Percentiles rank a stretch among this genome's conserved stretches.
Conservation (phyloP, 2,113 vertebrate species). For the Halcyon senegalensis region DNA sequence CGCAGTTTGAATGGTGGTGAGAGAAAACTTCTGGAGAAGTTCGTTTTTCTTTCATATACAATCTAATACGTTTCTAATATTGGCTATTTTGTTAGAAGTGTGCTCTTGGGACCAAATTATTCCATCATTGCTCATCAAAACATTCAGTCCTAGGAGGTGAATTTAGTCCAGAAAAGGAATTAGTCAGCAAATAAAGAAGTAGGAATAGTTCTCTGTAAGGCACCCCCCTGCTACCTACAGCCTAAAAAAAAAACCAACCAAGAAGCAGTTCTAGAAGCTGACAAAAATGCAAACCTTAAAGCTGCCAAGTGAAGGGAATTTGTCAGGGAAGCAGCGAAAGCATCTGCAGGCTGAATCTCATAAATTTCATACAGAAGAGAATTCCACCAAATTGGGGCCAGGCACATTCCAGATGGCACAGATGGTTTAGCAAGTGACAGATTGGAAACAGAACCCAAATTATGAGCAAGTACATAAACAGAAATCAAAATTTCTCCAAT, state of each 20-base stretch:
- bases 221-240: not conserved
- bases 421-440: slow-evolving; percentile 72
- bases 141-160: not conserved
- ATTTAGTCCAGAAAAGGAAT: not conserved
- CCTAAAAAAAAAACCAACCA: not conserved
- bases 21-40: not conserved
- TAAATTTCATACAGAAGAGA: slow-evolving; percentile 59
- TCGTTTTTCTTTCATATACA: not conserved
- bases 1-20: not conserved
- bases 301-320: slow-evolving; percentile 45
- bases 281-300: slow-evolving; percentile 36
- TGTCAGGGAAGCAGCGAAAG: slow-evolving; percentile 39
- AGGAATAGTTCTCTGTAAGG: not conserved
- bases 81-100: not conserved
- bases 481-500: slow-evolving; percentile 57
- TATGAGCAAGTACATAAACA: slow-evolving; percentile 68
- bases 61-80: not conserved
- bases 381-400: slow-evolving; percentile 59
- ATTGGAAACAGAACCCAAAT: slow-evolving; percentile 74
- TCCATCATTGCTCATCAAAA: not conserved
- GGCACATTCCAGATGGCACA: slow-evolving; percentile 63
- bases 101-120: not conserved
- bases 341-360: slow-evolving; percentile 43
- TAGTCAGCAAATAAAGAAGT: not conserved
- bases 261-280: not conserved